phyloP scores from a whole-genome alignment of 2,113 vertebrate genomes.

The Phylloscopus trochiloides region DNA sequence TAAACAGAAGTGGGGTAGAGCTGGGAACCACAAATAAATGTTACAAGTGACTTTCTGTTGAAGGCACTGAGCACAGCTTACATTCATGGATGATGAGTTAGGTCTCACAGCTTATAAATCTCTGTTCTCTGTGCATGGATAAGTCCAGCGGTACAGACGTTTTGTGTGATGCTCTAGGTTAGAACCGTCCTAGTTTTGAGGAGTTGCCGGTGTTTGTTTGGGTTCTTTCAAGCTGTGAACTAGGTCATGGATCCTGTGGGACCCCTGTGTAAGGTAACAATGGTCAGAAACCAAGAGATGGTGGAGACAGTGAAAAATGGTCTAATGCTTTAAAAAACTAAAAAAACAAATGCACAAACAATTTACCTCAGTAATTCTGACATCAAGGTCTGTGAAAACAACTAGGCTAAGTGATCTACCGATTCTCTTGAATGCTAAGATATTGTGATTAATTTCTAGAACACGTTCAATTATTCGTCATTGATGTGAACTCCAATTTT shows the following conservation, averaged over 20 bases:
- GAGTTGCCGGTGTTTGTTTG: neutral
- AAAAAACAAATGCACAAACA: neutral
- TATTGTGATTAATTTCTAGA: neutral
- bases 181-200: neutral
- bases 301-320: neutral
- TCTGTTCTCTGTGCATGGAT: neutral
- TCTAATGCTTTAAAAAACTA: neutral
- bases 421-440: neutral
- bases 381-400: neutral
- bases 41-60: neutral
- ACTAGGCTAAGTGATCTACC: neutral
- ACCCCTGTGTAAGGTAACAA: neutral
- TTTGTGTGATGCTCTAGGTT: neutral
- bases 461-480: neutral
- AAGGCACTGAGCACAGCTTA: neutral
- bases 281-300: neutral
- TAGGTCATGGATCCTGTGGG: neutral
- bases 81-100: neutral
- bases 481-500: neutral
- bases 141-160: neutral
- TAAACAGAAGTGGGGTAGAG: neutral
- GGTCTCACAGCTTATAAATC: neutral
- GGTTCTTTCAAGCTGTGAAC: neutral
- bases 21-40: neutral
- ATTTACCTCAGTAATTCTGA: neutral